These are phyloP conservation scores for Helarctos malayanus DNA, from an alignment of 2,797 vertebrate genomes.

Conservation along the genomic window DNA sequence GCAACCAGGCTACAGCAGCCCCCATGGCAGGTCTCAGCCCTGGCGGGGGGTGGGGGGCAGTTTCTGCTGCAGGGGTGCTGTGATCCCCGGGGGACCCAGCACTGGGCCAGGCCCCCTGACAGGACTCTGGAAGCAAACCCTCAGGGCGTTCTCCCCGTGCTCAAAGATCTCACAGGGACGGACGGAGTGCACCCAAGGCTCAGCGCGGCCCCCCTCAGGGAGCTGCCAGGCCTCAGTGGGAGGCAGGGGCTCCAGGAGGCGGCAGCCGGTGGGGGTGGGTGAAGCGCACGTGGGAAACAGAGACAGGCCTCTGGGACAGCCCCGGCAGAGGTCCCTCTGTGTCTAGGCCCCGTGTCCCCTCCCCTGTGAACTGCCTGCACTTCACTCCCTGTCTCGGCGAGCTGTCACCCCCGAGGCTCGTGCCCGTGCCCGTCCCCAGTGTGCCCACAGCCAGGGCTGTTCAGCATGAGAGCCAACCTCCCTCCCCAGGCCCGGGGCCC, in stretches of 20 bases:
- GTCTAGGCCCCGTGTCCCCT: neutral
- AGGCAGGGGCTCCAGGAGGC: neutral
- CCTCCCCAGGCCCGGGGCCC: neutral
- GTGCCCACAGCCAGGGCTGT: neutral
- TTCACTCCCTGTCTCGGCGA: neutral
- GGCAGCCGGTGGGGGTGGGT: neutral
- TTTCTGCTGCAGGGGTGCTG: neutral
- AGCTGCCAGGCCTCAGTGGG: neutral
- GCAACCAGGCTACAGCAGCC: too few relatives aligned
- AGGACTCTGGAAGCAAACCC: neutral
- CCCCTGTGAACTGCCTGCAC: neutral
- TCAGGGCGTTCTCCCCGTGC: accelerated
- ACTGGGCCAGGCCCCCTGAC: neutral
- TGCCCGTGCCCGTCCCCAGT: too few relatives aligned
- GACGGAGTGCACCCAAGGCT: neutral
- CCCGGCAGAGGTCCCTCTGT: neutral
- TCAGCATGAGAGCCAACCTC: neutral
- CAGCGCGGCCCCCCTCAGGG: accelerated
- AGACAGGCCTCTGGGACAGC: neutral
- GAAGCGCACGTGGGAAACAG: neutral
- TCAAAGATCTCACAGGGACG: neutral
- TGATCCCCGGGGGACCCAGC: too few relatives aligned
- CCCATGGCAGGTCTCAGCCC: neutral
- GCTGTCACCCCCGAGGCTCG: neutral
- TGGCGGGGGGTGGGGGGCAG: neutral